Percentiles rank a stretch among this genome's conserved stretches.
Conservation (phyloP, 2,797 vertebrate genomes). For the Darevskia nairensis region DNA sequence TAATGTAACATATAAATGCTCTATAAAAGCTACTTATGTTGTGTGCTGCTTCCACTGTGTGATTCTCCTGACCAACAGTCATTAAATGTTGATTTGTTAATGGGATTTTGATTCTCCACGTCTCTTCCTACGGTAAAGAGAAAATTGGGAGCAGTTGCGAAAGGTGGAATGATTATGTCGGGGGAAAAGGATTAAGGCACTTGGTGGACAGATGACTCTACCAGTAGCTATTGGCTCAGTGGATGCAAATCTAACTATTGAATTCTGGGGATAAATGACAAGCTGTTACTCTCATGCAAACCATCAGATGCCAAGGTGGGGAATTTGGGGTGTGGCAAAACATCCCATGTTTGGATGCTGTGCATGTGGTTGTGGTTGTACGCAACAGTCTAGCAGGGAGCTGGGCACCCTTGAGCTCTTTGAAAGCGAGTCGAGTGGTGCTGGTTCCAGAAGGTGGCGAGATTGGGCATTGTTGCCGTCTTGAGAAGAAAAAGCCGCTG, state of each 20-base stretch:
- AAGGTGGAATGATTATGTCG: not conserved
- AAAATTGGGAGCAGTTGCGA: not conserved
- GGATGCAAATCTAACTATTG: too few relatives aligned
- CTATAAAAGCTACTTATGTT: not conserved
- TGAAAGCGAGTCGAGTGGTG: not conserved
- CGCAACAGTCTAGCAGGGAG: not conserved
- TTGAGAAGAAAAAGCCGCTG: not conserved
- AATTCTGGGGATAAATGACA: too few relatives aligned
- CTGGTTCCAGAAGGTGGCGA: not conserved
- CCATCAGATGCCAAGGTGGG: not conserved
- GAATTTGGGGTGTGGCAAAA: not conserved
- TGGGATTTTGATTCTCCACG: not conserved
- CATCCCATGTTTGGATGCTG: not conserved
- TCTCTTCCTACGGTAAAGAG: not conserved
- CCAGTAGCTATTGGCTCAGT: too few relatives aligned
- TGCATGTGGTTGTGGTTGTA: not conserved
- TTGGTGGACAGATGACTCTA: too few relatives aligned
- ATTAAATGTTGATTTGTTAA: not conserved
- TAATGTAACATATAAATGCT: not conserved
- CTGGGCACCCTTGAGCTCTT: not conserved
- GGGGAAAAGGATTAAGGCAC: not conserved
- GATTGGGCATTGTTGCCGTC: accelerated
- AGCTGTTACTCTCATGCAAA: not conserved
- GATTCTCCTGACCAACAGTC: not conserved
- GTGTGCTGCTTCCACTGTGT: not conserved